These are phyloP conservation scores for Heptranchias perlo DNA, from an alignment of 2,113 vertebrate species.

Conservation along the genomic window DNA sequence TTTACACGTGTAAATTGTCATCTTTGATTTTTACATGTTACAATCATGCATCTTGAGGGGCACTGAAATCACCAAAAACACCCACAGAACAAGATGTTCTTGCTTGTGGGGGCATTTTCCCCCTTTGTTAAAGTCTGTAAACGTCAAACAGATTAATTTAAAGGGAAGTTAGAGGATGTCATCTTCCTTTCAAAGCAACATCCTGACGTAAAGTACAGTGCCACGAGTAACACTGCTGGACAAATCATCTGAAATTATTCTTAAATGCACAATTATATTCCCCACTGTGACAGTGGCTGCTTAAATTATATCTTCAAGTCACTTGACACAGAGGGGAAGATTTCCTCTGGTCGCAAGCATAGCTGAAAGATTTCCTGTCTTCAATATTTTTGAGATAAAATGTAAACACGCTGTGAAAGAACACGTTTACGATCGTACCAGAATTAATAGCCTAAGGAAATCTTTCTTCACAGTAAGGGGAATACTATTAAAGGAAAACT, in stretches of 20 bases:
- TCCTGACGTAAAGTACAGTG: neutral
- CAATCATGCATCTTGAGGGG: neutral
- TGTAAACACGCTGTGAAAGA: neutral
- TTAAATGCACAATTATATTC: neutral
- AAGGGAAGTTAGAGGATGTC: neutral
- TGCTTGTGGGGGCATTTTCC: constrained; percentile 3
- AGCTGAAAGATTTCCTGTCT: neutral
- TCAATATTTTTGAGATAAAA: neutral
- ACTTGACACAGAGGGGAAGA: neutral
- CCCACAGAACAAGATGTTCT: neutral
- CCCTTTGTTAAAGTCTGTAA: neutral
- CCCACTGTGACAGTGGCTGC: neutral
- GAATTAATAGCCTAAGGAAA: neutral
- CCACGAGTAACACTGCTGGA: neutral
- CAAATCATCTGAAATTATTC: neutral
- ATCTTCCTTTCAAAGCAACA: neutral
- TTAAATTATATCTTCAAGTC: neutral
- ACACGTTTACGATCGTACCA: neutral
- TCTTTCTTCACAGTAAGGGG: neutral
- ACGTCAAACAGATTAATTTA: neutral
- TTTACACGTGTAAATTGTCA: constrained; percentile 23
- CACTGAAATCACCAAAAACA: neutral
- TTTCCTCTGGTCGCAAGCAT: neutral
- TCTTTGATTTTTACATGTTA: neutral
- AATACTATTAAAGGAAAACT: neutral